Conservation (phyloP, 2,888 invertebrate species). For the Mechanitis mazaeus region DNA sequence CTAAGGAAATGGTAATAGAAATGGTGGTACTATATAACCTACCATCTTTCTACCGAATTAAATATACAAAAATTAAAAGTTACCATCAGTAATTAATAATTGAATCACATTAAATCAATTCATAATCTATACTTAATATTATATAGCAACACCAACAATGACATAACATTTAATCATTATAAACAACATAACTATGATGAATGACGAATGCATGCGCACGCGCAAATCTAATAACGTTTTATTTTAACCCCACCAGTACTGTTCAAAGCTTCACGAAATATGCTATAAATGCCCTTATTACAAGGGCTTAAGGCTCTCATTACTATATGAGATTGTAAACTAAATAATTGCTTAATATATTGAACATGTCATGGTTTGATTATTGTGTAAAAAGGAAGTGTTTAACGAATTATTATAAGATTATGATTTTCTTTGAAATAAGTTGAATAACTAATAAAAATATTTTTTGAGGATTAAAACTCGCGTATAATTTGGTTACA, state of each 20-base stretch:
- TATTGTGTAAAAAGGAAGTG: slow-evolving; percentile 21
- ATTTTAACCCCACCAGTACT: slow-evolving; percentile 20
- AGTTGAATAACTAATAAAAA: slow-evolving; percentile 1
- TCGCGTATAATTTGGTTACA: too few relatives aligned
- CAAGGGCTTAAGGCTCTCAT: slow-evolving; percentile 8
- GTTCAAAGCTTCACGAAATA: background rate
- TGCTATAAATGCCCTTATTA: slow-evolving; percentile 7
- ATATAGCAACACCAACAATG: slow-evolving; percentile 19
- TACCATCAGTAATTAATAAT: background rate
- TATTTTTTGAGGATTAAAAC: too few relatives aligned
- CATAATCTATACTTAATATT: slow-evolving; percentile 10
- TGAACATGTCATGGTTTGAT: slow-evolving; percentile 22
- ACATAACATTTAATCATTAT: slow-evolving; percentile 34
- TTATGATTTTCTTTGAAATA: slow-evolving; percentile 5
- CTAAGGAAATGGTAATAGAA: too few relatives aligned
- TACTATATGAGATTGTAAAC: background rate
- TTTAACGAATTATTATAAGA: slow-evolving; percentile 12
- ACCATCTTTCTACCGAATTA: too few relatives aligned
- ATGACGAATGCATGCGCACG: slow-evolving; percentile 35
- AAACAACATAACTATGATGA: slow-evolving; percentile 37
- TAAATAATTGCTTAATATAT: slow-evolving; percentile 13
- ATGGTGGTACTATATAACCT: too few relatives aligned
- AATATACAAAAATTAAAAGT: too few relatives aligned
- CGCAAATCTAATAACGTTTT: slow-evolving; percentile 32
- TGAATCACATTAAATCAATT: background rate